Percentiles rank a stretch among this genome's conserved stretches.
These are phyloP conservation scores for Neoseiulus cucumeris DNA, from an alignment of 1,140 invertebrate genomes.

Conservation along the genomic window DNA sequence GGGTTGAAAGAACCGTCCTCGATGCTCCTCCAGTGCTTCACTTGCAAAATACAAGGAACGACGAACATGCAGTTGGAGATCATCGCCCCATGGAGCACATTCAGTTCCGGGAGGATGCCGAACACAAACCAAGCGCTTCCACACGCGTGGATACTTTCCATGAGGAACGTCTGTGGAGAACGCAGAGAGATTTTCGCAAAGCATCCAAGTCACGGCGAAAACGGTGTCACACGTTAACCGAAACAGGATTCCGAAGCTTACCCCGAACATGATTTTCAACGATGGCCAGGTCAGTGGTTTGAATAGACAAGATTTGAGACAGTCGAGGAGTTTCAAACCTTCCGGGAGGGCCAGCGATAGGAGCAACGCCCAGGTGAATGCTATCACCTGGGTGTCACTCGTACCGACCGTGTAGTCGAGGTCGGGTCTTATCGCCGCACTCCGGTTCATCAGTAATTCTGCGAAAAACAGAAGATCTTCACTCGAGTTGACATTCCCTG, in stretches of 20 bases:
- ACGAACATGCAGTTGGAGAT: constrained; percentile 27
- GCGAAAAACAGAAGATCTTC: too few relatives aligned
- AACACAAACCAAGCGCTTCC: constrained; percentile 28
- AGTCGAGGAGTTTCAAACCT: constrained; percentile 59
- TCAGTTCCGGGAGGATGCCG: constrained; percentile 28
- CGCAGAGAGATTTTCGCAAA: neutral
- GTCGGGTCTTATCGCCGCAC: too few relatives aligned
- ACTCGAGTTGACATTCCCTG: too few relatives aligned
- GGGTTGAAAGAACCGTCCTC: neutral
- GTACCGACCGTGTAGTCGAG: constrained; percentile 16
- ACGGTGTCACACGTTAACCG: too few relatives aligned
- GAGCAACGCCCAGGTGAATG: constrained; percentile 76
- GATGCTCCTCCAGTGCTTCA: constrained; percentile 9
- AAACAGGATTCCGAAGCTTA: constrained; percentile 17
- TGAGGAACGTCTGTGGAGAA: constrained; percentile 22
- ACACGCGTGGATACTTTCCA: constrained; percentile 28
- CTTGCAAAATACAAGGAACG: constrained; percentile 24
- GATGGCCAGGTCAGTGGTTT: constrained; percentile 32
- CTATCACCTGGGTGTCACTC: constrained; percentile 52
- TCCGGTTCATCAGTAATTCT: too few relatives aligned
- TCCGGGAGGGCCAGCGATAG: constrained; percentile 68
- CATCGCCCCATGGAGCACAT: constrained; percentile 27
- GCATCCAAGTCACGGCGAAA: neutral
- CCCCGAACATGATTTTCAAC: constrained; percentile 17
- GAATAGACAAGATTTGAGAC: constrained; percentile 70